phyloP scores from a whole-genome alignment of 2,797 vertebrate genomes.

The Poeciliopsis turneri region DNA sequence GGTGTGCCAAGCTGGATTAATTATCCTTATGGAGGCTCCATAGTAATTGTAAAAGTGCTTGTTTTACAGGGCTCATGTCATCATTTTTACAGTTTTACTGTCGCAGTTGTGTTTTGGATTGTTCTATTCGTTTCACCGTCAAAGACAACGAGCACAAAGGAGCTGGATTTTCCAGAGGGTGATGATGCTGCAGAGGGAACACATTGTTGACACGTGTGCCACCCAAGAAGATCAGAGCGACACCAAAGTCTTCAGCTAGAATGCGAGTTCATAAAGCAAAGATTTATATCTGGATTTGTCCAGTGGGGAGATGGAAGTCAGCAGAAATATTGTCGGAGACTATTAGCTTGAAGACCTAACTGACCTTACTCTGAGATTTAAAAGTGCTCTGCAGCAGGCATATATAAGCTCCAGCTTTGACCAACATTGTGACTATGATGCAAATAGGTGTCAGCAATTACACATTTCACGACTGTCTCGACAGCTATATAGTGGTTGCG shows the following conservation, averaged over 20 bases:
- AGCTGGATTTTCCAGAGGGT: not conserved
- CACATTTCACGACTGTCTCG: not conserved
- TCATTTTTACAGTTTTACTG: not conserved
- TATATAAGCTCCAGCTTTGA: not conserved
- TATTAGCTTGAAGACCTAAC: not conserved
- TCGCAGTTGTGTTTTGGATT: not conserved
- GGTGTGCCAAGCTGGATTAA: not conserved
- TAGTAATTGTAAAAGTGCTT: constrained; percentile 47
- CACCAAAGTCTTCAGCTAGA: not conserved
- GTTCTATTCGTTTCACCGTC: not conserved
- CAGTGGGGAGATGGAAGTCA: not conserved
- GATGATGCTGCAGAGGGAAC: not conserved
- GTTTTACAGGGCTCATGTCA: constrained; percentile 15
- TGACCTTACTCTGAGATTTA: not conserved
- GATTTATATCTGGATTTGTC: not conserved
- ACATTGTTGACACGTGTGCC: not conserved
- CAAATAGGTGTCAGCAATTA: not conserved
- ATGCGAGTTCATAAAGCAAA: not conserved
- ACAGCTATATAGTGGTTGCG: not conserved
- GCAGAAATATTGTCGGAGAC: not conserved
- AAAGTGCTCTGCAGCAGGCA: not conserved
- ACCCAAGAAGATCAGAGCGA: not conserved
- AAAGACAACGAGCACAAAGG: not conserved
- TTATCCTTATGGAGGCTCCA: not conserved
- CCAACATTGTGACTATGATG: not conserved